Conservation (phyloP, 2,888 invertebrate species). For the Brachypalpus laphriformis region DNA sequence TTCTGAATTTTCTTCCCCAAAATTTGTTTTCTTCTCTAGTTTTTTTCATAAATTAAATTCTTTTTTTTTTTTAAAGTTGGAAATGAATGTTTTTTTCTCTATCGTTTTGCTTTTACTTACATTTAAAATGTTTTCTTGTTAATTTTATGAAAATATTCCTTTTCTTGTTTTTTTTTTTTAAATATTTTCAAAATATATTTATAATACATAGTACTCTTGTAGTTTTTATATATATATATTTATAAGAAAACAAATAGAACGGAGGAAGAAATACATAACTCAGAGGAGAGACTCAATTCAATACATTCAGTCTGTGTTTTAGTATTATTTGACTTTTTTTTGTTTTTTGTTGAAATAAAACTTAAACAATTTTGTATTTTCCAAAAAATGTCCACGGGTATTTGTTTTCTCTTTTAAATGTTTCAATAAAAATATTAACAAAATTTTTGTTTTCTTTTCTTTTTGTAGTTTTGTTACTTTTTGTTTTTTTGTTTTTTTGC, state of each 20-base stretch:
- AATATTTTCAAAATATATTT: slow-evolving; percentile 49
- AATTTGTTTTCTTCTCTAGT: slow-evolving; percentile 18
- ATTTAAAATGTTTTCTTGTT: slow-evolving; percentile 3
- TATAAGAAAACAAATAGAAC: slow-evolving; percentile 3
- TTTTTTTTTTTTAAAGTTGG: slow-evolving; percentile 16
- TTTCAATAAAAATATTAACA: slow-evolving; percentile 52
- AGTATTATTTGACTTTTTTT: slow-evolving; percentile 6
- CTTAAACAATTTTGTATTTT: background rate
- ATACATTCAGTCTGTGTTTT: slow-evolving; percentile 47
- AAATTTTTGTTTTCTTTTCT: slow-evolving; percentile 18
- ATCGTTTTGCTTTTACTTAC: slow-evolving; percentile 21
- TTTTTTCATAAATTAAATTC: background rate
- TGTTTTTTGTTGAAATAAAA: background rate
- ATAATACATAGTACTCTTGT: slow-evolving; percentile 34
- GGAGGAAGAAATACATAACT: slow-evolving; percentile 56
- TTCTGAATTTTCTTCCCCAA: slow-evolving; percentile 55
- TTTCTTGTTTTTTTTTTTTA: too few relatives aligned
- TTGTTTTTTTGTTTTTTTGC: background rate
- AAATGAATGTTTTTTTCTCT: slow-evolving; percentile 2
- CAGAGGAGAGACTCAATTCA: slow-evolving; percentile 43
- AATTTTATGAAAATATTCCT: slow-evolving; percentile 53
- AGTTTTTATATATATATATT: slow-evolving; percentile 19
- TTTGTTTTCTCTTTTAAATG: background rate
- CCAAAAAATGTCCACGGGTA: slow-evolving; percentile 20
- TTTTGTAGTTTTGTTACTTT: background rate